phyloP scores from a whole-genome alignment of 2,888 invertebrate genomes.

The Acleris laterana region DNA sequence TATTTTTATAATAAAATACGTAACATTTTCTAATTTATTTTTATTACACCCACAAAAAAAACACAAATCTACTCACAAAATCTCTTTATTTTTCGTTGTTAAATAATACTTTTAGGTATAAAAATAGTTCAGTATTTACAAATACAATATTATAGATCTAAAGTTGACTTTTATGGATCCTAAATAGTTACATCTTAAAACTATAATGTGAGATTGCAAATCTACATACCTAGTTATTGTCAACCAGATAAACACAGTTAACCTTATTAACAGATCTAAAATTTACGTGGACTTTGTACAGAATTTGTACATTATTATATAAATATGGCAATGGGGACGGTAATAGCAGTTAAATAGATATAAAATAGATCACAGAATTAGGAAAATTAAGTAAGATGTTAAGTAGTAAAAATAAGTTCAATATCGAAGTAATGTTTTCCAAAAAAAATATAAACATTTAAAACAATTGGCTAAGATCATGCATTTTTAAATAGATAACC shows the following conservation, averaged over 20 bases:
- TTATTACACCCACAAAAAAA: constrained; percentile 16
- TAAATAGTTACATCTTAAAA: constrained; percentile 9
- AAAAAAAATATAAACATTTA: no score
- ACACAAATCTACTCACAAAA: constrained; percentile 26
- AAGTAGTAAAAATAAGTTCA: constrained; percentile 37
- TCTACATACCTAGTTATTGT: no score
- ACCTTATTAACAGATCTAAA: no score
- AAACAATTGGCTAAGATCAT: constrained; percentile 56
- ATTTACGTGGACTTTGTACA: constrained; percentile 40
- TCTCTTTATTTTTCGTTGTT: constrained; percentile 54
- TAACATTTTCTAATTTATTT: constrained; percentile 38
- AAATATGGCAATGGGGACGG: constrained; percentile 56
- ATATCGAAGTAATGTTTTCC: neutral
- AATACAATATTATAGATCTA: constrained; percentile 40
- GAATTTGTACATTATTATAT: constrained; percentile 59
- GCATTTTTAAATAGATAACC: constrained; percentile 21
- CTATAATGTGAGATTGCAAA: constrained; percentile 33
- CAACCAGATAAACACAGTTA: no score
- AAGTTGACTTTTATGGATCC: constrained; percentile 26
- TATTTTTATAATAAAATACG: constrained; percentile 51
- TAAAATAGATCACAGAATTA: constrained; percentile 40
- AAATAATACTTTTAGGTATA: constrained; percentile 66
- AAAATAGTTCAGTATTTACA: constrained; percentile 56
- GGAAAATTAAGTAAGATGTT: constrained; percentile 33
- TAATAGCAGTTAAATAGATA: constrained; percentile 33